These are phyloP conservation scores for Hemibagrus wyckioides DNA, from an alignment of 2,113 vertebrate genomes.

Conservation along the genomic window DNA sequence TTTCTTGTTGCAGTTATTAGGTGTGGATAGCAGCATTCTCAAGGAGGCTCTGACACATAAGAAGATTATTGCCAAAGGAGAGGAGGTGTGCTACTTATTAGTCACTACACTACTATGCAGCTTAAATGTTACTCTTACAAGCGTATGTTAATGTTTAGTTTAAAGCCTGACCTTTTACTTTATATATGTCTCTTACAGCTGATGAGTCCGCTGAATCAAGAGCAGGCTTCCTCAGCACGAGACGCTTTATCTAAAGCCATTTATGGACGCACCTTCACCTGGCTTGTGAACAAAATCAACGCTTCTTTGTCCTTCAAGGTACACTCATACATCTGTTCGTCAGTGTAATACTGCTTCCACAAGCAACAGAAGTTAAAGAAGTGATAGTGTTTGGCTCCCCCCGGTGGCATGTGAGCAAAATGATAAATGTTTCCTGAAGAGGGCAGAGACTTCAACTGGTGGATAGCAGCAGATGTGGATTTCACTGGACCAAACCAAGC, in stretches of 20 bases:
- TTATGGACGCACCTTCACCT: slow-evolving; percentile 94
- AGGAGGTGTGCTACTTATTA: slow-evolving; percentile 81
- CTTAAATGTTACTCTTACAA: neutral
- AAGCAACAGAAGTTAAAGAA: neutral
- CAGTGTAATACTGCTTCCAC: neutral
- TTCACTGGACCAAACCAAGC: neutral
- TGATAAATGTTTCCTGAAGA: neutral
- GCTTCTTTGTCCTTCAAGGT: slow-evolving; percentile 88
- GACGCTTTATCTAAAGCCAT: slow-evolving; percentile 92
- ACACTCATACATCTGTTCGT: slow-evolving; percentile 18
- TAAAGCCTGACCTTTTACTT: neutral
- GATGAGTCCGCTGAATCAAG: slow-evolving; percentile 91
- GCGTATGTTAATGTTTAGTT: neutral
- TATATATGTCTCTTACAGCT: slow-evolving; percentile 71
- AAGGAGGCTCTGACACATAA: slow-evolving; percentile 91
- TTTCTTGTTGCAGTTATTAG: slow-evolving; percentile 80
- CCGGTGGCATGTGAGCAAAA: slow-evolving; percentile 24
- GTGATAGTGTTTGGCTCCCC: slow-evolving; percentile 38
- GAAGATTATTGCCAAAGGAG: slow-evolving; percentile 97
- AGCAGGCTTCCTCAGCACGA: slow-evolving; percentile 89
- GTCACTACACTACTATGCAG: neutral
- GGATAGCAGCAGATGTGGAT: neutral
- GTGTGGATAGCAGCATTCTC: slow-evolving; percentile 81
- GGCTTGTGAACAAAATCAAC: slow-evolving; percentile 97
- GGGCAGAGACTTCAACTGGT: neutral